phyloP scores from a whole-genome alignment of 2,888 invertebrate species.

The Byasa hedistus region DNA sequence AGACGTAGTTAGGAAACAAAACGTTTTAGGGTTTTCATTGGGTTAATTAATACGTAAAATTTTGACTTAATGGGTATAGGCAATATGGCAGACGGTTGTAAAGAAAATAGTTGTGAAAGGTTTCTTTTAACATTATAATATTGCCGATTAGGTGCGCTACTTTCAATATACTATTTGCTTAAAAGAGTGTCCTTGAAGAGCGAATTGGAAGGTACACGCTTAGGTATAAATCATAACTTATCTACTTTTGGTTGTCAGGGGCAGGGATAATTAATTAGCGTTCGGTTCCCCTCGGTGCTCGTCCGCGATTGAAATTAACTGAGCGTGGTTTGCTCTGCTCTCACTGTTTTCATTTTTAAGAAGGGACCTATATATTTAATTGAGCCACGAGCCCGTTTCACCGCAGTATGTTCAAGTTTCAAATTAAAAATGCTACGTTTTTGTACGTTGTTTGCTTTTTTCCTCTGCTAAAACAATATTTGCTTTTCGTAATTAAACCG shows the following conservation, averaged over 20 bases:
- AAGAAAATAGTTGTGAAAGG: too few species aligned
- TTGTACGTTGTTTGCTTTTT: neutral
- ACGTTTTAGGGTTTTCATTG: too few species aligned
- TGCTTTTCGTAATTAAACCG: neutral
- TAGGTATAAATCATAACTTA: conserved; percentile 36
- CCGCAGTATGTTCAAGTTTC: neutral
- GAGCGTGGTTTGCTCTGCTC: conserved; percentile 59
- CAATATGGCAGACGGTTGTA: too few species aligned
- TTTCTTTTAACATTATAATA: too few species aligned
- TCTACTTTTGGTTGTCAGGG: conserved; percentile 39
- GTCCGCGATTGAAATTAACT: conserved; percentile 68
- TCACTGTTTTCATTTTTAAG: conserved; percentile 58
- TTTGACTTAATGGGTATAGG: too few species aligned
- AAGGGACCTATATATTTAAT: conserved; percentile 17
- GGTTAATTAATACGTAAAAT: too few species aligned
- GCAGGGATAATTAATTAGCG: conserved; percentile 73
- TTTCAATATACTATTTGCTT: neutral
- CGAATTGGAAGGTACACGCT: conserved; percentile 43
- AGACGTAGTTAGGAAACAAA: too few species aligned
- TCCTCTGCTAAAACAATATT: neutral
- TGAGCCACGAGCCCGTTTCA: conserved; percentile 5
- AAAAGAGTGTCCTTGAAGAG: conserved; percentile 1
- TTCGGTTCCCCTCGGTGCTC: conserved; percentile 53
- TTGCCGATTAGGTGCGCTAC: neutral
- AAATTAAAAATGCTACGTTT: neutral